Conservation (phyloP, 2,797 vertebrate genomes). For the Acanthurus leucopareius region DNA sequence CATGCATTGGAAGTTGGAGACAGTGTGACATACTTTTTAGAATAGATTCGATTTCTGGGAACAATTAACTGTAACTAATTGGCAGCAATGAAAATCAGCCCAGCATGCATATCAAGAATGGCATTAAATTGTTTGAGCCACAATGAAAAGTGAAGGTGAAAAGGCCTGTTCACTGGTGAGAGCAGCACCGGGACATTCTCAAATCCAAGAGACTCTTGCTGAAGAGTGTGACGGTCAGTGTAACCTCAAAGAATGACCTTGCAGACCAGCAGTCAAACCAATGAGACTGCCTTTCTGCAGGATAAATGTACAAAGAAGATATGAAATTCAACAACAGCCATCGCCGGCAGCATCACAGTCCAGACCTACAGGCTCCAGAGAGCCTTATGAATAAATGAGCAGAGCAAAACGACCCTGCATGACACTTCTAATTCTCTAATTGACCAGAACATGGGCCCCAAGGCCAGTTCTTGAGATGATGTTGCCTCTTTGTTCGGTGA, state of each 20-base stretch:
- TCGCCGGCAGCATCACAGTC: constrained; percentile 8
- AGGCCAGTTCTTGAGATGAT: constrained; percentile 59
- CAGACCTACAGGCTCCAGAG: constrained; percentile 31
- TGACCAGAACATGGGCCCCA: constrained; percentile 60
- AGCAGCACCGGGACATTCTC: constrained; percentile 6
- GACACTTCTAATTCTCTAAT: constrained; percentile 71
- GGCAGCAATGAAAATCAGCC: neutral
- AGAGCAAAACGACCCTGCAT: constrained; percentile 42
- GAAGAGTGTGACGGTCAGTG: constrained; percentile 2
- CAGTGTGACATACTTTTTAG: too few relatives aligned
- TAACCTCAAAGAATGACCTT: constrained; percentile 22
- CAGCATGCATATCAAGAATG: neutral
- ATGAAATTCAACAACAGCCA: constrained; percentile 40
- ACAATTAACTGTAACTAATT: too few relatives aligned
- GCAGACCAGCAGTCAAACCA: constrained; percentile 10
- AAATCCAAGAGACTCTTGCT: constrained; percentile 23
- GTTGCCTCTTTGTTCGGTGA: constrained; percentile 54
- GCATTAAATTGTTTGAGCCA: constrained; percentile 13
- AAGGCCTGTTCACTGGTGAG: neutral
- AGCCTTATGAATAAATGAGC: constrained; percentile 60
- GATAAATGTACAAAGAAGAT: constrained; percentile 27
- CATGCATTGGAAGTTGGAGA: too few relatives aligned
- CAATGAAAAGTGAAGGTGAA: constrained; percentile 18
- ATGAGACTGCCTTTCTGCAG: constrained; percentile 20
- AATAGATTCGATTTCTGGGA: neutral